A percentile compares a stretch with the other conserved stretches of the same genome.
Evolutionary conservation across 2,113 vertebrate genomes (phyloP).

Genomic region (Bubo bubo): DNA sequence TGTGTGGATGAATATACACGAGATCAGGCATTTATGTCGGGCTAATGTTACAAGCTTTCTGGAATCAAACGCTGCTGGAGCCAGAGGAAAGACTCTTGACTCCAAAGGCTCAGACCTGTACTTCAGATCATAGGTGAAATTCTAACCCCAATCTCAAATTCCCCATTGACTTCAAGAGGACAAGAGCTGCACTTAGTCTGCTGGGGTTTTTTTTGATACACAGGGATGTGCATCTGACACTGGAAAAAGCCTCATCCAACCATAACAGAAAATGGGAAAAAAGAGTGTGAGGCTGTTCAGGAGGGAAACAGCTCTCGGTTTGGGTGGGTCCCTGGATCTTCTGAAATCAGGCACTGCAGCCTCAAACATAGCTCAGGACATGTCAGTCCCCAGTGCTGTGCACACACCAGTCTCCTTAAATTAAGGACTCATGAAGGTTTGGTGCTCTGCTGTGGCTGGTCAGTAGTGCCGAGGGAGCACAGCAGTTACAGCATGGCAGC

Average conservation of each 20-base stretch:
- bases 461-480: background rate
- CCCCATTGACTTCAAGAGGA: background rate
- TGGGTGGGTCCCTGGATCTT: background rate
- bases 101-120: background rate
- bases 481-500: background rate
- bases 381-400: background rate
- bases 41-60: background rate
- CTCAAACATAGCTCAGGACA: background rate
- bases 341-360: background rate
- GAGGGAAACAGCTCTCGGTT: background rate
- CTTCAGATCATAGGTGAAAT: background rate
- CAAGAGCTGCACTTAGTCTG: background rate
- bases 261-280: background rate
- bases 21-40: background rate
- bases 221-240: background rate
- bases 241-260: background rate
- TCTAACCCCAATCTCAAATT: background rate
- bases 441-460: background rate
- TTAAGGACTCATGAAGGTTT: background rate
- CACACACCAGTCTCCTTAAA: background rate
- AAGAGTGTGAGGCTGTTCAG: background rate
- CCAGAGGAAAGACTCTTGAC: background rate
- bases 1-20: accelerated
- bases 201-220: background rate
- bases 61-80: background rate